Conservation (phyloP, 1,140 invertebrate species). For the Pachyrhynchus sulphureomaculatus region DNA sequence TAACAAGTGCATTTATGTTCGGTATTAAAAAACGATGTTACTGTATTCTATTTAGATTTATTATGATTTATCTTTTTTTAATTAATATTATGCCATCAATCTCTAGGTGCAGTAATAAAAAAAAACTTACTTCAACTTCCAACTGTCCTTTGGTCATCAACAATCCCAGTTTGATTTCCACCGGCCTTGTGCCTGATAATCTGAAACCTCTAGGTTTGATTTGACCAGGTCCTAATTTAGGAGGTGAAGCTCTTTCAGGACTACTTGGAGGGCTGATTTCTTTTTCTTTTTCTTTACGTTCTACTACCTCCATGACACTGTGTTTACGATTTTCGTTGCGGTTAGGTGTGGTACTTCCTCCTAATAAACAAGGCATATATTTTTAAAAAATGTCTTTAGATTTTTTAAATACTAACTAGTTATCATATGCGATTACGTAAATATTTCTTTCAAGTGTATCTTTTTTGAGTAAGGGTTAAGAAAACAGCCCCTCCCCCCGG, state of each 20-base stretch:
- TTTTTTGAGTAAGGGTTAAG: too few relatives aligned
- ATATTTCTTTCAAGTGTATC: too few relatives aligned
- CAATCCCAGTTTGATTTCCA: constrained; percentile 84
- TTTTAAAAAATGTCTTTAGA: too few relatives aligned
- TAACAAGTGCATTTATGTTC: too few relatives aligned
- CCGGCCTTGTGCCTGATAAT: constrained; percentile 65
- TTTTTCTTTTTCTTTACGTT: constrained; percentile 36
- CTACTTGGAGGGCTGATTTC: constrained; percentile 55
- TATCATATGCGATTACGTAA: too few relatives aligned
- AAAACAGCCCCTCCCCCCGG: too few relatives aligned
- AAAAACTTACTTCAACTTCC: constrained; percentile 75
- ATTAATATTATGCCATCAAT: neutral
- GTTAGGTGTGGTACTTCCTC: constrained; percentile 36
- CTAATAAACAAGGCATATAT: too few relatives aligned
- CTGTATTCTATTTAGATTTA: too few relatives aligned
- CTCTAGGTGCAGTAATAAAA: neutral
- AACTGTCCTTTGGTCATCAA: constrained; percentile 88
- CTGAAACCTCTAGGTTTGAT: constrained; percentile 72
- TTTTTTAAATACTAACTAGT: too few relatives aligned
- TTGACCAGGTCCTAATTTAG: constrained; percentile 72
- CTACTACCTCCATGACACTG: constrained; percentile 46
- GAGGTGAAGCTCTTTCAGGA: constrained; percentile 50
- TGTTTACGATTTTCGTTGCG: constrained; percentile 42
- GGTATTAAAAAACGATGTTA: too few relatives aligned
- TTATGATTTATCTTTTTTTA: neutral